phyloP scores from a whole-genome alignment of 2,113 vertebrate genomes.

The human region GRCh38 chr1:97260001-97260500 shows the following conservation, averaged over 20 bases:
- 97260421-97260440: conserved; percentile 27
- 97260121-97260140: conserved; percentile 83
- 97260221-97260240: conserved; percentile 76
- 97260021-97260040: conserved; percentile 81
- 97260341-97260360: conserved; percentile 53
- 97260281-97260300: conserved; percentile 79
- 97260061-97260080: conserved; percentile 81
- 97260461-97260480: conserved; percentile 44
- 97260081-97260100: conserved; percentile 75
- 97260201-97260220: conserved; percentile 74
- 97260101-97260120: conserved; percentile 81
- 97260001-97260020: conserved; percentile 79
- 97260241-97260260: conserved; percentile 55
- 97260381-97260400: not conserved
- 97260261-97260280: conserved; percentile 71
- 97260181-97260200: conserved; percentile 80
- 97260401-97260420: conserved; percentile 43
- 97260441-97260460: not conserved
- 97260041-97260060: conserved; percentile 83
- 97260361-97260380: conserved; percentile 32
- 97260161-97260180: conserved; percentile 80
- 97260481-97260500: not conserved
- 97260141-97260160: conserved; percentile 84
- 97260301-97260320: conserved; percentile 78
- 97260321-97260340: conserved; percentile 65